Conservation (phyloP, 2,888 invertebrate species). For the Hedychridium roseum region DNA sequence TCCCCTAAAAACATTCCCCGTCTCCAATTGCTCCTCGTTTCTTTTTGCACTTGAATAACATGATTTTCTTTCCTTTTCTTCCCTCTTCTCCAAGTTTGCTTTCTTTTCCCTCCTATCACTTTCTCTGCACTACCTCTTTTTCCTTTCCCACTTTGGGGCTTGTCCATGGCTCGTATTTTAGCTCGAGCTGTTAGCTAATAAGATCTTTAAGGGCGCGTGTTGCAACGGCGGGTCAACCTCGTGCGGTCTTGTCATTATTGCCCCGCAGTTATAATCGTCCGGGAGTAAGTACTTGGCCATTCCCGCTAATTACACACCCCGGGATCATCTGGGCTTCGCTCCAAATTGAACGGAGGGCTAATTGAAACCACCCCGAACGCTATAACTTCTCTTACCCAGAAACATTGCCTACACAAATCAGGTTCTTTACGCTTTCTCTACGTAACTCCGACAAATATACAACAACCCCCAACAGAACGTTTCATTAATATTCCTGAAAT, state of each 20-base stretch:
- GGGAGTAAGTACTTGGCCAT: conserved; percentile 25
- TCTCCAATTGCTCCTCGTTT: conserved; percentile 12
- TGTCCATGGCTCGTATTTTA: conserved; percentile 14
- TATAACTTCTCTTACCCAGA: not conserved
- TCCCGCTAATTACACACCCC: conserved; percentile 33
- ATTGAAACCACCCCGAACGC: not conserved
- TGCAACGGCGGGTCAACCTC: conserved; percentile 15
- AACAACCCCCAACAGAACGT: no score
- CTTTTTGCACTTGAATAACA: conserved; percentile 12
- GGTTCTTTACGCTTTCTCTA: not conserved
- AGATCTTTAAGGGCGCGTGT: conserved; percentile 25
- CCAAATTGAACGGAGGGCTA: not conserved
- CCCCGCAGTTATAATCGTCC: conserved; percentile 31
- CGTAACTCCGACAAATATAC: not conserved
- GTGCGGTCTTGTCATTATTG: conserved; percentile 30
- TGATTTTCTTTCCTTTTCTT: not conserved
- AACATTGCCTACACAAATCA: not conserved
- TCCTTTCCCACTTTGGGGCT: conserved; percentile 5
- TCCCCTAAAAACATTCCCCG: no score
- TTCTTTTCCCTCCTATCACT: no score
- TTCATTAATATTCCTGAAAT: no score
- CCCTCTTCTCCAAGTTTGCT: no score
- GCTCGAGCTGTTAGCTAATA: conserved; percentile 35
- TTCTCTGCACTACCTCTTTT: not conserved
- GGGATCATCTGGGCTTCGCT: conserved; percentile 7